phyloP scores from a whole-genome alignment of 2,888 invertebrate species.

The Cephus sareptanus region DNA sequence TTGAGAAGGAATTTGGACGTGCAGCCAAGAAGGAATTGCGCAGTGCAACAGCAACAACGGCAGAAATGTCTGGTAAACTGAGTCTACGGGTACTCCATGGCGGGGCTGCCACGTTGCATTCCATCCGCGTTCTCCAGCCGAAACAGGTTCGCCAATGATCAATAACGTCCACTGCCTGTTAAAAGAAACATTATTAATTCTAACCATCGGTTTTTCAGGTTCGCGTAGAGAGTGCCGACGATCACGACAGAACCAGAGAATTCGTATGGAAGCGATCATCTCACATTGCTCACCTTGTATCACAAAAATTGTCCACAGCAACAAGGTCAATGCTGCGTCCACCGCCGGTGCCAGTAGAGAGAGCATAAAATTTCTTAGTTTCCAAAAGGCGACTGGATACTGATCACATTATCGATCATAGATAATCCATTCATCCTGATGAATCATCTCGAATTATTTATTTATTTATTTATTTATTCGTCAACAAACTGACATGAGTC shows the following conservation, averaged over 20 bases:
- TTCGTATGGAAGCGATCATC: conserved; percentile 86
- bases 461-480: conserved; percentile 14
- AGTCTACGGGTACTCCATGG: conserved; percentile 82
- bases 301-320: conserved; percentile 78
- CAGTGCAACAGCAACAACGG: conserved; percentile 88
- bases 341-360: conserved; percentile 54
- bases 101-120: conserved; percentile 84
- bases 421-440: not conserved
- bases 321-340: conserved; percentile 73
- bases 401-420: not conserved
- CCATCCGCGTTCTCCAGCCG: conserved; percentile 86
- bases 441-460: conserved; percentile 4
- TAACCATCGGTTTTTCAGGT: conserved; percentile 70
- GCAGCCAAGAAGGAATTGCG: conserved; percentile 84
- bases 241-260: conserved; percentile 86
- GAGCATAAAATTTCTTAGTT: conserved; percentile 7
- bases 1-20: conserved; percentile 83
- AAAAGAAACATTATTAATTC: not conserved
- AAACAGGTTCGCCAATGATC: conserved; percentile 75
- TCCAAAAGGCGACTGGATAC: not conserved
- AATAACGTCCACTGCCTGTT: not conserved
- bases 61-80: conserved; percentile 85
- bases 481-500: conserved; percentile 9
- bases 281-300: conserved; percentile 85
- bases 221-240: conserved; percentile 83